These are phyloP conservation scores for Cherax destructor DNA, from an alignment of 1,140 invertebrate species.

Conservation along the genomic window DNA sequence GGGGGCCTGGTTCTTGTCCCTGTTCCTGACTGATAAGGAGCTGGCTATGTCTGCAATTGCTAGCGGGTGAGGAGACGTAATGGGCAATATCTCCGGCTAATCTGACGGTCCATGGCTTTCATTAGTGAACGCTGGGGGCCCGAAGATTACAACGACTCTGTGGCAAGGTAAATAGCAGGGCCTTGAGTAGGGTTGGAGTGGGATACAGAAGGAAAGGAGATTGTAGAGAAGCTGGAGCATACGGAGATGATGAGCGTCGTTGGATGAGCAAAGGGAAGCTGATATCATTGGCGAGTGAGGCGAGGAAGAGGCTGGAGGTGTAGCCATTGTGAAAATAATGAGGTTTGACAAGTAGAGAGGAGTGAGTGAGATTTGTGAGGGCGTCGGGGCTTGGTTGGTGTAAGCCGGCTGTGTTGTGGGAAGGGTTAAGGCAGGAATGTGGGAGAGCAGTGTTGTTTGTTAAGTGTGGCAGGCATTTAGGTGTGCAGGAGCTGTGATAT, in stretches of 20 bases:
- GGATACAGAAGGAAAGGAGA: not conserved
- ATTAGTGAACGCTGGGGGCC: slow-evolving; percentile 42
- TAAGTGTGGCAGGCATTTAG: too few relatives aligned
- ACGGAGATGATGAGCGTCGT: not conserved
- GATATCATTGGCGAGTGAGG: not conserved
- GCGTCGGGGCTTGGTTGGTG: not conserved
- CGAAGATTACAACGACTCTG: slow-evolving; percentile 23
- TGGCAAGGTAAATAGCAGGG: not conserved
- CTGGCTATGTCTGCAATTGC: slow-evolving; percentile 56
- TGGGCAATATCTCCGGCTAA: slow-evolving; percentile 58
- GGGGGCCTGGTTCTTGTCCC: not conserved
- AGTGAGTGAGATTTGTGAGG: not conserved
- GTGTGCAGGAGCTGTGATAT: too few relatives aligned
- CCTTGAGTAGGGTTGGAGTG: not conserved
- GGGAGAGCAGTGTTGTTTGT: too few relatives aligned
- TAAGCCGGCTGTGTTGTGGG: not conserved
- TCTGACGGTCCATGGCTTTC: slow-evolving; percentile 58
- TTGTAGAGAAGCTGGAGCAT: not conserved
- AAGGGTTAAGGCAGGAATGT: not conserved
- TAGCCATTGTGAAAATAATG: not conserved
- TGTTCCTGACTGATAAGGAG: slow-evolving; percentile 43
- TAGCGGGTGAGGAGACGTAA: slow-evolving; percentile 48
- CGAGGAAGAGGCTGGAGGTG: not conserved
- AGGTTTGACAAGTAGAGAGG: not conserved
- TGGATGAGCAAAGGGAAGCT: not conserved